Percentiles rank a stretch among this genome's conserved stretches.
Evolutionary conservation across 2,113 vertebrate genomes (phyloP).

Genomic region (Amphilophus citrinellus): DNA sequence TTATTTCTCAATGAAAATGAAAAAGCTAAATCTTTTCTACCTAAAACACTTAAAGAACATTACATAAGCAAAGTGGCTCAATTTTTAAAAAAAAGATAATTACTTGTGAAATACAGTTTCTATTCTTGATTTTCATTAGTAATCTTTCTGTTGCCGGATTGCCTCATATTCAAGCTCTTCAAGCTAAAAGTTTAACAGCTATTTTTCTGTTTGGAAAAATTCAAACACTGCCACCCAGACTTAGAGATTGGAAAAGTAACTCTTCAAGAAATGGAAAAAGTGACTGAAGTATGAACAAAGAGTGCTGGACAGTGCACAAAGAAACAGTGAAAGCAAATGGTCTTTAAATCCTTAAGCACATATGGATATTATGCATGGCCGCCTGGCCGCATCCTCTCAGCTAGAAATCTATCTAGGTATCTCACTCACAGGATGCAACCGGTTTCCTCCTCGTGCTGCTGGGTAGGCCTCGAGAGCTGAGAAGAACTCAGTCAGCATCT

Average conservation of each 20-base stretch:
- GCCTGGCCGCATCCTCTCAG: conserved; percentile 19
- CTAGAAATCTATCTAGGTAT: neutral
- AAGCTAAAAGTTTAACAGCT: neutral
- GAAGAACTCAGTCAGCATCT: neutral
- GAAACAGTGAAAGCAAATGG: conserved; percentile 21
- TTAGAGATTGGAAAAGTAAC: neutral
- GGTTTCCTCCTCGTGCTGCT: neutral
- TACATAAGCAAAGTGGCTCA: neutral
- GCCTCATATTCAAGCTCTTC: conserved; percentile 17
- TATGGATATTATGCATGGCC: conserved; percentile 13
- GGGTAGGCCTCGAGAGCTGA: neutral
- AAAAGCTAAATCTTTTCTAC: neutral
- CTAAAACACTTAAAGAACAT: neutral
- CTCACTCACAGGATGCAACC: neutral
- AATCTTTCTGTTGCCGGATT: conserved; percentile 20
- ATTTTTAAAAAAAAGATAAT: neutral
- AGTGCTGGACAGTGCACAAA: neutral
- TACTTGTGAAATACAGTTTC: neutral
- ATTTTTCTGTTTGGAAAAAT: conserved; percentile 19
- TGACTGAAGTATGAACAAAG: neutral
- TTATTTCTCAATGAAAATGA: neutral
- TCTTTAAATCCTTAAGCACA: conserved; percentile 33
- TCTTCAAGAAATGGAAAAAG: conserved; percentile 23
- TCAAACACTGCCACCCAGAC: conserved; percentile 2
- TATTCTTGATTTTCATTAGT: neutral